These are phyloP conservation scores for Falco naumanni DNA, from an alignment of 2,797 vertebrate genomes.

Conservation along the genomic window DNA sequence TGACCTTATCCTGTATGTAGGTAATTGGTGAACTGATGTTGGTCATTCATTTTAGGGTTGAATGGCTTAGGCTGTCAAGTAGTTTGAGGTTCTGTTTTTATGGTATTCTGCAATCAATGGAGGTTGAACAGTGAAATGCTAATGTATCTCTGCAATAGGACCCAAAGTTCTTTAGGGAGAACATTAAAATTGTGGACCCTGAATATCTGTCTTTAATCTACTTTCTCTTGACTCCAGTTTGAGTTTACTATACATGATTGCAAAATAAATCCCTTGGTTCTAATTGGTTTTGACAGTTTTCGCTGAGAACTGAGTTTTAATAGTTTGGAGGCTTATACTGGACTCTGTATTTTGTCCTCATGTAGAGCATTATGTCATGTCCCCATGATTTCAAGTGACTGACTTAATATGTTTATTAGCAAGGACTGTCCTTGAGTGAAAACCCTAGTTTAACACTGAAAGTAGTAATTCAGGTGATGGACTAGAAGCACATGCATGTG, in stretches of 20 bases:
- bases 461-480: background rate
- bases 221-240: background rate
- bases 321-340: background rate
- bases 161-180: background rate
- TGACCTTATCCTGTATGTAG: background rate
- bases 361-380: background rate
- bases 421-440: background rate
- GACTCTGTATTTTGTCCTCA: background rate
- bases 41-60: background rate
- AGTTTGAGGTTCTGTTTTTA: background rate
- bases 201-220: background rate
- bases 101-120: background rate
- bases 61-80: background rate
- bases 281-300: background rate
- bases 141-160: background rate
- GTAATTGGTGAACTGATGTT: background rate
- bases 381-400: background rate
- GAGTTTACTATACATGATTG: background rate
- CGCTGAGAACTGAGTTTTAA: background rate
- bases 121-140: background rate
- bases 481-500: background rate
- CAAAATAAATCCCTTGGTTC: slow-evolving; percentile 5
- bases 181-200: background rate
- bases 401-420: background rate
- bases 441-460: background rate